Percentiles rank a stretch among this genome's conserved stretches.
phyloP scores from a whole-genome alignment of 1,140 invertebrate genomes.

The Drosophila kanapiae region DNA sequence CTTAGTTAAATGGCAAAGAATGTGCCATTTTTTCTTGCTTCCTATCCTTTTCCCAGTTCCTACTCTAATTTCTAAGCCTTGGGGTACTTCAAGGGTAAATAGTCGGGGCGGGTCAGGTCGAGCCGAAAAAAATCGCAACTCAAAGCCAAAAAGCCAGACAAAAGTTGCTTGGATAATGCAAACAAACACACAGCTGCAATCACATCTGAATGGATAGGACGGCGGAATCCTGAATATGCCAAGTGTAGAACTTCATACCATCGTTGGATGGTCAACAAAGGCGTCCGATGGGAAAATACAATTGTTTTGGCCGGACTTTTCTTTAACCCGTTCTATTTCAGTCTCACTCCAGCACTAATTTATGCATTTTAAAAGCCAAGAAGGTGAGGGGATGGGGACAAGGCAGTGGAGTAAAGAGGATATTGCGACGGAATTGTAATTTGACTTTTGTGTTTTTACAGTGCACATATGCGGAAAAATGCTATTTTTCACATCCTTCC shows the following conservation, averaged over 20 bases:
- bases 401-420: slow-evolving; percentile 3
- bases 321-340: slow-evolving; percentile 34
- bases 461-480: slow-evolving; percentile 71
- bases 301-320: slow-evolving; percentile 57
- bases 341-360: slow-evolving; percentile 54
- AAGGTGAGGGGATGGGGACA: neutral
- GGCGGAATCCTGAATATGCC: slow-evolving; percentile 25
- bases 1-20: slow-evolving; percentile 77
- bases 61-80: slow-evolving; percentile 38
- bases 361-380: slow-evolving; percentile 71
- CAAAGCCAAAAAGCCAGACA: slow-evolving; percentile 69
- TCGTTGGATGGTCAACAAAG: slow-evolving; percentile 40
- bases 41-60: neutral
- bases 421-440: slow-evolving; percentile 46
- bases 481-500: slow-evolving; percentile 73
- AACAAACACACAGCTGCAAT: slow-evolving; percentile 39
- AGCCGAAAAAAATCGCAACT: slow-evolving; percentile 51
- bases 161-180: slow-evolving; percentile 65
- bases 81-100: slow-evolving; percentile 54
- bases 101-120: slow-evolving; percentile 12
- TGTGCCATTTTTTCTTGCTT: slow-evolving; percentile 14
- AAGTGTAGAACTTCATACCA: slow-evolving; percentile 25
- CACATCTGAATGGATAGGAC: slow-evolving; percentile 14
- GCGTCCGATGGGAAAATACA: slow-evolving; percentile 63
- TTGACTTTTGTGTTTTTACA: slow-evolving; percentile 53